phyloP scores from a whole-genome alignment of 2,113 vertebrate species.

The Myotis davidii region DNA sequence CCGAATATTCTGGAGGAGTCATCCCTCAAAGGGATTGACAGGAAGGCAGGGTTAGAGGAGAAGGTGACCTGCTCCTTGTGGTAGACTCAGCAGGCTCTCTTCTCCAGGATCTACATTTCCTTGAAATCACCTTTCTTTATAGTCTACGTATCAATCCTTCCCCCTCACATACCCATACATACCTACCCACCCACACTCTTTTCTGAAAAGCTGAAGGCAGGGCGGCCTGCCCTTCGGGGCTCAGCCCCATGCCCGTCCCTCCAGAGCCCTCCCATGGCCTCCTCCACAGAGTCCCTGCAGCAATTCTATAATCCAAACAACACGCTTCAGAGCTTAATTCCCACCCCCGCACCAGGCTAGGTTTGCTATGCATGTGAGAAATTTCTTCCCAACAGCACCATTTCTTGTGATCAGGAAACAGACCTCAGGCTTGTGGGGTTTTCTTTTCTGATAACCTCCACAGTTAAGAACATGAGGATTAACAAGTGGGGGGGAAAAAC shows the following conservation, averaged over 20 bases:
- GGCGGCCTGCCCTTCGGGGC: fast-evolving
- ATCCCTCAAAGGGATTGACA: neutral
- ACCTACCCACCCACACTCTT: neutral
- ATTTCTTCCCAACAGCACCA: neutral
- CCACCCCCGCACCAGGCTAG: neutral
- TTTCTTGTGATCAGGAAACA: neutral
- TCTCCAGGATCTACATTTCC: neutral
- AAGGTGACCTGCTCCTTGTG: neutral
- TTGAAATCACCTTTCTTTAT: neutral
- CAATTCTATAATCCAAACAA: neutral
- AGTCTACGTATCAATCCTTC: neutral
- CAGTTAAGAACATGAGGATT: neutral
- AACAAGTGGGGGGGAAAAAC: neutral
- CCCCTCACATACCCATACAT: neutral
- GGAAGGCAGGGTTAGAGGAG: neutral
- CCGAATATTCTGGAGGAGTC: neutral
- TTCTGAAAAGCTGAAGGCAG: neutral
- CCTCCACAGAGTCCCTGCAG: neutral
- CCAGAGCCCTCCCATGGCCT: neutral
- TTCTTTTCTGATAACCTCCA: neutral
- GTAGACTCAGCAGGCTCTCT: neutral
- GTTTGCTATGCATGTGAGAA: neutral
- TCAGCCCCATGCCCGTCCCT: neutral
- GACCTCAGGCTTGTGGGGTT: neutral
- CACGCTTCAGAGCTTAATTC: neutral